phyloP scores from a whole-genome alignment of 1,140 invertebrate species.

The Microplitis demolitor region DNA sequence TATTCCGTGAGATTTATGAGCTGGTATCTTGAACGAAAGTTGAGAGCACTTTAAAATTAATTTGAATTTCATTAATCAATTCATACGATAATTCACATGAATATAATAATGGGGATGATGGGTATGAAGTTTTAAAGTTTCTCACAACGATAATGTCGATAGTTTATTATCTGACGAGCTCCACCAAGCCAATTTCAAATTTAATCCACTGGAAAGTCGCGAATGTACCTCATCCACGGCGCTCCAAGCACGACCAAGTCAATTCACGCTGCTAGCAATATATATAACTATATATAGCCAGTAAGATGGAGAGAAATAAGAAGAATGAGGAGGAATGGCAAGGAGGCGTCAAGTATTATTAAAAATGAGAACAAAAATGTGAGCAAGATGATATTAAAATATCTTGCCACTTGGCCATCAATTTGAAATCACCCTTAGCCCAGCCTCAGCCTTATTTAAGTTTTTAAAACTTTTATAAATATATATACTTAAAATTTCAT shows the following conservation, averaged over 20 bases:
- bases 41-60: no score
- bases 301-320: background rate
- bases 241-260: no score
- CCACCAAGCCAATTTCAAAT: slow-evolving; percentile 19
- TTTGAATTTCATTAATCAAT: background rate
- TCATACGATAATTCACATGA: background rate
- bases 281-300: no score
- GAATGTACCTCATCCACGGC: background rate
- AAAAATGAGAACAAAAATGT: slow-evolving; percentile 22
- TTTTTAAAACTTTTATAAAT: background rate
- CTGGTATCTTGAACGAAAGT: no score
- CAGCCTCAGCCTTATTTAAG: background rate
- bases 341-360: slow-evolving; percentile 9
- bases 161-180: slow-evolving; percentile 15
- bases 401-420: slow-evolving; percentile 14
- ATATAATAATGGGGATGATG: background rate
- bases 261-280: background rate
- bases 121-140: slow-evolving; percentile 13
- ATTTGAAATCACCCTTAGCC: background rate
- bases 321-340: background rate
- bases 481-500: background rate
- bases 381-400: slow-evolving; percentile 29
- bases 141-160: slow-evolving; percentile 1
- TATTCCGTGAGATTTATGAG: background rate
- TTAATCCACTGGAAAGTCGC: slow-evolving; percentile 21